phyloP scores from a whole-genome alignment of 2,797 vertebrate genomes.

The Ispidina lecontei region DNA sequence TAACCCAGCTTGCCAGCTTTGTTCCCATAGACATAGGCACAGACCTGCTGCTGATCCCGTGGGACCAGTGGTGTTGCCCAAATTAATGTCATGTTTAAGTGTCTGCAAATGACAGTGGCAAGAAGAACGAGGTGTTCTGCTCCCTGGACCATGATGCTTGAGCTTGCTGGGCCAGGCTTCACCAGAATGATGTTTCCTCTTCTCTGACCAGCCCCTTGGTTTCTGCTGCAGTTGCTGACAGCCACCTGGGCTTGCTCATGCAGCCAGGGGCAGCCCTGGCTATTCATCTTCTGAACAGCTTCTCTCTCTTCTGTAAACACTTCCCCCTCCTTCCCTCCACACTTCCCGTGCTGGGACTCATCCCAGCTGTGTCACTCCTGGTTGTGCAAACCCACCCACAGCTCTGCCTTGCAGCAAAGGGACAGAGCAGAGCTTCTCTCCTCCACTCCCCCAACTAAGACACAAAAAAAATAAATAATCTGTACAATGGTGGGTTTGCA shows the following conservation, averaged over 20 bases:
- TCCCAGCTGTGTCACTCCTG: background rate
- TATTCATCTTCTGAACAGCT: slow-evolving; percentile 32
- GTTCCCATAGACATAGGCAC: accelerated
- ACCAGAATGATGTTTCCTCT: background rate
- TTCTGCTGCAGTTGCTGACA: slow-evolving; percentile 52
- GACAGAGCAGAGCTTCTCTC: background rate
- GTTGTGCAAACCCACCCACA: background rate
- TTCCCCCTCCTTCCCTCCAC: background rate
- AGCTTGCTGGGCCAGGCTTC: background rate
- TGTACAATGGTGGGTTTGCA: background rate
- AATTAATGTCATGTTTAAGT: background rate
- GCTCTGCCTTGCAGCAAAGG: slow-evolving; percentile 40
- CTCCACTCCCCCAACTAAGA: background rate
- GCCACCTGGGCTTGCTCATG: slow-evolving; percentile 56
- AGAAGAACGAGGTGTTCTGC: background rate
- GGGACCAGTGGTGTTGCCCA: background rate
- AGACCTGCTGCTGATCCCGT: accelerated
- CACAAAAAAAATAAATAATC: background rate
- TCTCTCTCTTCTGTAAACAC: slow-evolving; percentile 38
- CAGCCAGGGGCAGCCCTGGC: background rate
- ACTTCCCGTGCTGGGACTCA: background rate
- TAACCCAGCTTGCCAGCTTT: background rate
- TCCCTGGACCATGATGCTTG: background rate
- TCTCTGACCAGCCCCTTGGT: background rate
- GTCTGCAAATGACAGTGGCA: background rate